A percentile compares a stretch with the other conserved stretches of the same genome.
Conservation (phyloP, 1,140 invertebrate genomes). For the Seison nebaliae region DNA sequence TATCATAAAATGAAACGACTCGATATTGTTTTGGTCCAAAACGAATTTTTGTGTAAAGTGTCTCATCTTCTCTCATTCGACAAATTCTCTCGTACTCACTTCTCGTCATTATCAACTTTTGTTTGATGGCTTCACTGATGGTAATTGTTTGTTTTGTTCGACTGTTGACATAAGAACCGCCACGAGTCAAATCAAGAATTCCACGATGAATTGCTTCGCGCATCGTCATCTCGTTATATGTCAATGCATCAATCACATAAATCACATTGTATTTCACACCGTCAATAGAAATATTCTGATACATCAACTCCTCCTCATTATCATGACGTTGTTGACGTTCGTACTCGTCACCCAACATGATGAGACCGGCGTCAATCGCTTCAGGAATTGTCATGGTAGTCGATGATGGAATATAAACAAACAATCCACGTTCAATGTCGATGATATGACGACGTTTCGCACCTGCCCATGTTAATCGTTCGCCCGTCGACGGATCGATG, state of each 20-base stretch:
- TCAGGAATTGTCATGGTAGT: slow-evolving; percentile 17
- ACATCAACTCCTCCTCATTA: slow-evolving; percentile 3
- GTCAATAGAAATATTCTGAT: slow-evolving; percentile 4
- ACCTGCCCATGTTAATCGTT: slow-evolving; percentile 36
- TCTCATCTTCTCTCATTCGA: no score
- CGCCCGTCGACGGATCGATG: slow-evolving; percentile 12
- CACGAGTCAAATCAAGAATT: slow-evolving; percentile 9
- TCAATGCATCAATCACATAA: slow-evolving; percentile 12
- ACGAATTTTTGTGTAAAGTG: no score
- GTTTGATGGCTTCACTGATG: no score
- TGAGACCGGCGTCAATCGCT: slow-evolving; percentile 16
- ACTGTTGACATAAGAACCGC: no score
- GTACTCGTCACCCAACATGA: no score
- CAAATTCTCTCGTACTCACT: no score
- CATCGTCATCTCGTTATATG: slow-evolving; percentile 1
- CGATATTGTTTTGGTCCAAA: no score
- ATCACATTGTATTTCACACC: slow-evolving; percentile 10
- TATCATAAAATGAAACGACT: no score
- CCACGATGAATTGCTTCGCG: slow-evolving; percentile 4
- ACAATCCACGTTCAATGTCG: slow-evolving; percentile 41
- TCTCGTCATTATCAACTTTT: no score
- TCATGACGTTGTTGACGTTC: no score
- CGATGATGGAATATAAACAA: slow-evolving; percentile 12
- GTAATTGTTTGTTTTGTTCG: no score
- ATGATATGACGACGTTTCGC: slow-evolving; percentile 45